Evolutionary conservation across 2,888 invertebrate species (phyloP).

Genomic region (Cosmia pyralina): DNA sequence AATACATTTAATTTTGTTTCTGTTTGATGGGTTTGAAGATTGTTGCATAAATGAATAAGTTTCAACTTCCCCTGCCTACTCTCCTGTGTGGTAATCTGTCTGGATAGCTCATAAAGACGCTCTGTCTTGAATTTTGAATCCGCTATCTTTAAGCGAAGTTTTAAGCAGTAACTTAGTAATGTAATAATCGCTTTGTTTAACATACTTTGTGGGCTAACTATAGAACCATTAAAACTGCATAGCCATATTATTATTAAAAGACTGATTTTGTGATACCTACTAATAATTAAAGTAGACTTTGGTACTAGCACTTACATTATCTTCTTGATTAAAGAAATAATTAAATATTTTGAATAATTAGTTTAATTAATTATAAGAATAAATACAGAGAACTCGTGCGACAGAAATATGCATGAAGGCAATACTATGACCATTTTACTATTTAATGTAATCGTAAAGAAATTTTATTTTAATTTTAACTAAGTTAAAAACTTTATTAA

Average conservation of each 20-base stretch:
- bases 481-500: neutral
- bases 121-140: slow-evolving; percentile 32
- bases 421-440: neutral
- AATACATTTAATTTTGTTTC: slow-evolving; percentile 13
- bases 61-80: slow-evolving; percentile 29
- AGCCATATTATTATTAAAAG: neutral
- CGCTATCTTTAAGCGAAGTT: neutral
- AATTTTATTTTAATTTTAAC: no score
- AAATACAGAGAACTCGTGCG: neutral
- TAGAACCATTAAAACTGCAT: no score
- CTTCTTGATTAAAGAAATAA: neutral
- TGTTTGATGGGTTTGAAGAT: slow-evolving; percentile 16
- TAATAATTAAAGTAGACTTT: neutral
- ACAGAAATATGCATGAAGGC: neutral
- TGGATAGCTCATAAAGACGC: slow-evolving; percentile 32
- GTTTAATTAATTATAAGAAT: no score
- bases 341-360: neutral
- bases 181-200: neutral
- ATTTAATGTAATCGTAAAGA: neutral
- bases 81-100: slow-evolving; percentile 51
- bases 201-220: neutral
- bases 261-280: neutral
- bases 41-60: slow-evolving; percentile 43
- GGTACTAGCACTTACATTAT: no score
- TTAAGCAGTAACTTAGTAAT: neutral